Evolutionary conservation across 2,888 invertebrate genomes (phyloP), one percentile per base, ranked within the genome.

Genomic region (Scelioninae gen. 2): DNA sequence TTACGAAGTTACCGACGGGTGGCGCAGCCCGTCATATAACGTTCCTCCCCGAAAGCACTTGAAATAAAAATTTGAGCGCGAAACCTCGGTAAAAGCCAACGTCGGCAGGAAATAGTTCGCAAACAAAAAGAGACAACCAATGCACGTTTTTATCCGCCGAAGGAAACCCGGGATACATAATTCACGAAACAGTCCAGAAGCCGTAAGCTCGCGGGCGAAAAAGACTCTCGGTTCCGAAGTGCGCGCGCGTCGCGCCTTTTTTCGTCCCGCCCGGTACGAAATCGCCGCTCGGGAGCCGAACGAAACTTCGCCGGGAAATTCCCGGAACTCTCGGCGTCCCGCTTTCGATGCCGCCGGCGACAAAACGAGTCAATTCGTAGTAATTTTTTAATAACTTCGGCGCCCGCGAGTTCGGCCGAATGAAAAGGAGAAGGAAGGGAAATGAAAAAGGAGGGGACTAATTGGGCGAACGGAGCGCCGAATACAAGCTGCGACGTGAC

Each of bases 211-310:
- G 52, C 48, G 50, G 55, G 53, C 50, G 53, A 41, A 60, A 58
- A 69, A 41, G 74, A 64, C 64, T 67, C 63, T 41, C 67, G 68
- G 68, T 74, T 52, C n/a, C 53, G 70, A 72, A 76, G 65, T 72
- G 71, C 46, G 63, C 57, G 55, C 16, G 60, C 46, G 48, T 48
- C 50, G 45, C 16, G 52, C 57, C 39, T 48, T 70, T 58, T 46
- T 57, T 60, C 45, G 13, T 15, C 13, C 13, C 25, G 52, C 33
- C 41, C 50, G 65, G 65, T 60, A 53, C 60, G 55, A 61, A 46
- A 61, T 72, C 31, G 45, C 55, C 22, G 55, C 25, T 19, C 15
- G 53, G 25, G 22, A 64, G 28, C 22, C 39, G 37, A 41, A 60
- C 52, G 48, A 53, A 61, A 67, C 60, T 58, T 72, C 11, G 18